phyloP scores from a whole-genome alignment of 2,113 vertebrate species.

The Cheirogaleus medius region DNA sequence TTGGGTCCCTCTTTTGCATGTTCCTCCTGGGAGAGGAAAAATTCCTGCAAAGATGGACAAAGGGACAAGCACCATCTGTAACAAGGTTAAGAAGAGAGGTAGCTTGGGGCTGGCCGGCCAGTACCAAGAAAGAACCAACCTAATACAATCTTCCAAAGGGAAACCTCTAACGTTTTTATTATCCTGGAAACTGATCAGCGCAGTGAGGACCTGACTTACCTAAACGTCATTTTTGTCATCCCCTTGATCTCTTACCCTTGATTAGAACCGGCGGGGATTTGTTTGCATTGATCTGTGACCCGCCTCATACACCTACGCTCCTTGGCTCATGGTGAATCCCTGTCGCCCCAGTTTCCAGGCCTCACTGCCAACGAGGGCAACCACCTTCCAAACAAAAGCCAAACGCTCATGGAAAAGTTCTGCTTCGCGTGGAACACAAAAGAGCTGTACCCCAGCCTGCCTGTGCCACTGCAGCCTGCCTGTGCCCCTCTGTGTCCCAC shows the following conservation, averaged over 20 bases:
- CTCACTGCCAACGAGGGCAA: constrained; percentile 12
- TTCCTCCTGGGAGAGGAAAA: background rate
- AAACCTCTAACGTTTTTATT: constrained; percentile 50
- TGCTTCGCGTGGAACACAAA: background rate
- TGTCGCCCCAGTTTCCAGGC: constrained; percentile 33
- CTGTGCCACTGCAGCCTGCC: background rate
- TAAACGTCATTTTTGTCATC: constrained; percentile 58
- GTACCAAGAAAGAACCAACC: background rate
- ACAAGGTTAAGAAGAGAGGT: background rate
- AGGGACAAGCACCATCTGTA: background rate
- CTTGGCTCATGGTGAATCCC: constrained; percentile 50
- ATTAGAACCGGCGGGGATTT: constrained; percentile 75
- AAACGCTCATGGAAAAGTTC: background rate
- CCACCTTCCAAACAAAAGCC: background rate
- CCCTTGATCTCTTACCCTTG: constrained; percentile 68
- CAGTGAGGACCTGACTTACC: constrained; percentile 34
- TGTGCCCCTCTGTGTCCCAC: background rate
- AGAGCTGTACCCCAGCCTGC: background rate
- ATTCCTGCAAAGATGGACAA: background rate
- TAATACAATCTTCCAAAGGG: background rate
- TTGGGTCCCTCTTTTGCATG: background rate
- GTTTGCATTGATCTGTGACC: constrained; percentile 72
- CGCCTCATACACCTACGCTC: background rate
- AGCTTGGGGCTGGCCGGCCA: background rate
- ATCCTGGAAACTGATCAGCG: constrained; percentile 47